Evolutionary conservation across 2,797 vertebrate genomes (phyloP).

Genomic region (Hafferia zeledoni): DNA sequence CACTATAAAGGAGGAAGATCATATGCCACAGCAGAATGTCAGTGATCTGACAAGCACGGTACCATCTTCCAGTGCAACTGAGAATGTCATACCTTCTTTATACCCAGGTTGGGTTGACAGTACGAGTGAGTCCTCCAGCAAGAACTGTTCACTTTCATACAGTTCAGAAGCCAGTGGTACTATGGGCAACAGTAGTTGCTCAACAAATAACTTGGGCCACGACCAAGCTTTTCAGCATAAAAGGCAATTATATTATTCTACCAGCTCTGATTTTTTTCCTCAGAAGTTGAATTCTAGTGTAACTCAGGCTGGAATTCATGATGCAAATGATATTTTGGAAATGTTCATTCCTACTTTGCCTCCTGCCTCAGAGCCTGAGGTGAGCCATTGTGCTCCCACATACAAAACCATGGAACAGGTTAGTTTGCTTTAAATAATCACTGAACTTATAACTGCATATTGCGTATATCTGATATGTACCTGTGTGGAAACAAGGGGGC

Average conservation of each 20-base stretch:
- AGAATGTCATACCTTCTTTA: not conserved
- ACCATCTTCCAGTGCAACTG: not conserved
- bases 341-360: not conserved
- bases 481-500: not conserved
- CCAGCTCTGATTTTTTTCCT: not conserved
- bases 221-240: not conserved
- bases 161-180: not conserved
- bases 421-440: not conserved
- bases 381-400: not conserved
- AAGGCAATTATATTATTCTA: not conserved
- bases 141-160: not conserved
- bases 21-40: not conserved
- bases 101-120: not conserved
- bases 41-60: not conserved
- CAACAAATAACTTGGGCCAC: not conserved
- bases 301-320: not conserved
- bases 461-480: not conserved
- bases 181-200: not conserved
- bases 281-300: not conserved
- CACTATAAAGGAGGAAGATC: not conserved
- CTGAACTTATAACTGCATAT: not conserved
- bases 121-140: not conserved
- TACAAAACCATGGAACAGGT: not conserved
- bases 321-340: not conserved
- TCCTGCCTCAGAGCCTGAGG: not conserved